A percentile compares a stretch with the other conserved stretches of the same genome.
Evolutionary conservation across 2,113 vertebrate genomes (phyloP).

Genomic region (Acanthisitta chloris): DNA sequence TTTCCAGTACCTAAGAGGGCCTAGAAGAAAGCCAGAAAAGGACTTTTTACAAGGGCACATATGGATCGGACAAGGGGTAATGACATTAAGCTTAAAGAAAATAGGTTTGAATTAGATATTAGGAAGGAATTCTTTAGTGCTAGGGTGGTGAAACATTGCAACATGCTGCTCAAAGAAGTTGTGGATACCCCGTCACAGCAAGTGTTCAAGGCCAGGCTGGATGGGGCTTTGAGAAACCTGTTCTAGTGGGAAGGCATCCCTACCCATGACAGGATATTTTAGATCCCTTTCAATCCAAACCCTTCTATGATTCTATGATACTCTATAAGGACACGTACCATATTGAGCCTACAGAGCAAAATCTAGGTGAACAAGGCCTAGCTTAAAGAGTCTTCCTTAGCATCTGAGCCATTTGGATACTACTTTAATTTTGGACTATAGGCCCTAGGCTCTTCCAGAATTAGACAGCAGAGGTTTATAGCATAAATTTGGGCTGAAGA

Average conservation of each 20-base stretch:
- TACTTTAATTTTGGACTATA: not conserved
- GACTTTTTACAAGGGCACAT: no score
- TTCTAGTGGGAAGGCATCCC: not conserved
- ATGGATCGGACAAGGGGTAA: no score
- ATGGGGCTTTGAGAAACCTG: not conserved
- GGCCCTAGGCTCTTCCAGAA: not conserved
- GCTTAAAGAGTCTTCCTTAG: not conserved
- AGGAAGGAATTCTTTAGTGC: not conserved
- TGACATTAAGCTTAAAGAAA: not conserved
- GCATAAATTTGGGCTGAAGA: not conserved
- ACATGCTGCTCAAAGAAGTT: not conserved
- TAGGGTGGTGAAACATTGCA: not conserved
- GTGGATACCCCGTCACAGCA: not conserved
- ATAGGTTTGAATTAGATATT: not conserved
- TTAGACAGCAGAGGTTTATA: not conserved
- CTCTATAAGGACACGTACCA: fast-evolving
- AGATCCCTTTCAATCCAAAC: not conserved
- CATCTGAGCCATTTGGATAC: not conserved
- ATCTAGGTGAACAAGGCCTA: not conserved
- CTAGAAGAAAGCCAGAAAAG: no score
- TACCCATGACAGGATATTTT: not conserved
- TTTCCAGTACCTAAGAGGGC: no score
- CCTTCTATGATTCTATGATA: not conserved
- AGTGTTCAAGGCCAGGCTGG: not conserved
- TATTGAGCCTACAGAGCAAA: not conserved